phyloP scores from a whole-genome alignment of 1,140 invertebrate species.

The Marisa cornuarietis region DNA sequence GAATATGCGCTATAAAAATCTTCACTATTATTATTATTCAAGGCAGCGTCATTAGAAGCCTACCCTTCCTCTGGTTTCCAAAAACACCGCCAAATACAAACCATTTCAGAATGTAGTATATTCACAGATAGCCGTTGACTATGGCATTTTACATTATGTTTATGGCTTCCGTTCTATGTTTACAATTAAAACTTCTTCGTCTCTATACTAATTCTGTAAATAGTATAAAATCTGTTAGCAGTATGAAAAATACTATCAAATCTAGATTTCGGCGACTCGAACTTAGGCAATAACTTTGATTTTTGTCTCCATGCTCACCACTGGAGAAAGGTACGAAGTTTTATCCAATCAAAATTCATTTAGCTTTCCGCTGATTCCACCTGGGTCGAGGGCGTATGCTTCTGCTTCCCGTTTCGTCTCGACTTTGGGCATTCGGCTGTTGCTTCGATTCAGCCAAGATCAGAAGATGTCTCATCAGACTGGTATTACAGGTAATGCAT shows the following conservation, averaged over 20 bases:
- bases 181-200: too few relatives aligned
- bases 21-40: too few relatives aligned
- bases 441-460: too few relatives aligned
- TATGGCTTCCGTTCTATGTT: too few relatives aligned
- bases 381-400: constrained; percentile 18
- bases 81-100: constrained; percentile 11
- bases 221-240: too few relatives aligned
- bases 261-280: too few relatives aligned
- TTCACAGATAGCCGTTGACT: neutral
- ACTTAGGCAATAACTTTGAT: too few relatives aligned
- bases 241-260: too few relatives aligned
- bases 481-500: constrained; percentile 8
- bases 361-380: neutral
- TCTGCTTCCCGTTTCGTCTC: constrained; percentile 18
- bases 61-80: neutral
- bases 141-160: too few relatives aligned
- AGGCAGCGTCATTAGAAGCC: too few relatives aligned
- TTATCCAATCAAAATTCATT: constrained; percentile 4
- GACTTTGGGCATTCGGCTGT: neutral
- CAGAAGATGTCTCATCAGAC: constrained; percentile 17
- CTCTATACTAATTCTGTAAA: too few relatives aligned
- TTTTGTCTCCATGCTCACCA: neutral
- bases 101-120: neutral
- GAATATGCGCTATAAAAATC: too few relatives aligned
- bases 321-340: neutral